Evolutionary conservation across 2,888 invertebrate species (phyloP).

Genomic region (Metacarcinus magister): DNA sequence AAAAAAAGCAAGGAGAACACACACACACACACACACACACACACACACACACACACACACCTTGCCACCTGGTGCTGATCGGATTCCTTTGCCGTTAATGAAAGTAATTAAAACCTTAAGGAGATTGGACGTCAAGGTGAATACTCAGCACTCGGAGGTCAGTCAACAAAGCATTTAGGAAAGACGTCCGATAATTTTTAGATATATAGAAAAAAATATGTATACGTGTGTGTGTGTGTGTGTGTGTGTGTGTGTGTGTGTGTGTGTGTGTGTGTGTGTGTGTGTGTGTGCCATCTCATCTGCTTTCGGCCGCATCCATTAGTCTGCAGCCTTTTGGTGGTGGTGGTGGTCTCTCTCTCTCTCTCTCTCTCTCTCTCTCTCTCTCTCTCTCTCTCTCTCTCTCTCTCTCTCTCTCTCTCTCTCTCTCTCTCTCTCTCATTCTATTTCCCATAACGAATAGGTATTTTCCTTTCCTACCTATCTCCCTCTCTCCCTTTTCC

Average conservation of each 20-base stretch:
- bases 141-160: not conserved
- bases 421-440: slow-evolving; percentile 8
- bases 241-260: not conserved
- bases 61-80: not conserved
- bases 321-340: not conserved
- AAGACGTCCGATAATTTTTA: not conserved
- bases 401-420: not conserved
- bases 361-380: not conserved
- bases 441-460: not conserved
- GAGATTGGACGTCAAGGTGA: not conserved
- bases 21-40: not conserved
- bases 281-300: not conserved
- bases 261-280: not conserved
- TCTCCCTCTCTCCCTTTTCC: not conserved
- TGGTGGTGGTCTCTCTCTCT: not conserved
- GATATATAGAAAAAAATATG: not conserved
- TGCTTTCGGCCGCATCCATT: not conserved
- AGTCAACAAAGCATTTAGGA: not conserved
- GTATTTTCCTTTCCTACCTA: not conserved
- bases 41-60: not conserved
- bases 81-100: not conserved
- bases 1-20: not conserved
- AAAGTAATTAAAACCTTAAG: not conserved
- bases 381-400: slow-evolving; percentile 21
- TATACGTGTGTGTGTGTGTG: not conserved